Percentiles rank a stretch among this genome's conserved stretches.
Conservation (phyloP, 2,797 vertebrate species). For the Gastrophryne carolinensis region DNA sequence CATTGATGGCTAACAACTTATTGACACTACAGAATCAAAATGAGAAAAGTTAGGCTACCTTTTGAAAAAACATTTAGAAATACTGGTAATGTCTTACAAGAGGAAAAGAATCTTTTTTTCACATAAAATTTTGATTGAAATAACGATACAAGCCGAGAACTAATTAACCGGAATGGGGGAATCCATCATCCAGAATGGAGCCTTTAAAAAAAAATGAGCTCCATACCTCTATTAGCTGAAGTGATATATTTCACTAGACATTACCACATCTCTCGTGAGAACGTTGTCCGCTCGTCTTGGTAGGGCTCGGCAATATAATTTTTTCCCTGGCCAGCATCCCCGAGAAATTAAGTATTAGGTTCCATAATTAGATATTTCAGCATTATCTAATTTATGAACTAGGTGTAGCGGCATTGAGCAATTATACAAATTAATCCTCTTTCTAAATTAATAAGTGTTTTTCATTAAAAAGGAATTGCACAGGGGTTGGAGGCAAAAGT, state of each 20-base stretch:
- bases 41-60: too few relatives aligned
- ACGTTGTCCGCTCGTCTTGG: constrained; percentile 26
- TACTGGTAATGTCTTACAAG: too few relatives aligned
- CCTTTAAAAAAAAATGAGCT: not conserved
- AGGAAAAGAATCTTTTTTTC: not conserved
- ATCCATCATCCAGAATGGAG: not conserved
- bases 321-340: constrained; percentile 32
- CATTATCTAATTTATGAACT: constrained; percentile 53
- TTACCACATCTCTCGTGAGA: constrained; percentile 22
- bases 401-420: constrained; percentile 46
- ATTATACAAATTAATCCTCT: constrained; percentile 53
- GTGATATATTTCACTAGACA: constrained; percentile 48
- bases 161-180: not conserved
- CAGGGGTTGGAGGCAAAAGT: constrained; percentile 23
- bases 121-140: not conserved
- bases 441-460: constrained; percentile 53
- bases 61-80: too few relatives aligned
- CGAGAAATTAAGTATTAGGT: constrained; percentile 52
- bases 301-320: constrained; percentile 47
- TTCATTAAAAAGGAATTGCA: constrained; percentile 52
- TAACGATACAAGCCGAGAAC: not conserved
- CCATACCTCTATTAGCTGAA: not conserved
- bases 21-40: too few relatives aligned
- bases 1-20: too few relatives aligned
- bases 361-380: constrained; percentile 53